Evolutionary conservation across 2,888 invertebrate genomes (phyloP).

Genomic region (Lacanobia wlatinum): DNA sequence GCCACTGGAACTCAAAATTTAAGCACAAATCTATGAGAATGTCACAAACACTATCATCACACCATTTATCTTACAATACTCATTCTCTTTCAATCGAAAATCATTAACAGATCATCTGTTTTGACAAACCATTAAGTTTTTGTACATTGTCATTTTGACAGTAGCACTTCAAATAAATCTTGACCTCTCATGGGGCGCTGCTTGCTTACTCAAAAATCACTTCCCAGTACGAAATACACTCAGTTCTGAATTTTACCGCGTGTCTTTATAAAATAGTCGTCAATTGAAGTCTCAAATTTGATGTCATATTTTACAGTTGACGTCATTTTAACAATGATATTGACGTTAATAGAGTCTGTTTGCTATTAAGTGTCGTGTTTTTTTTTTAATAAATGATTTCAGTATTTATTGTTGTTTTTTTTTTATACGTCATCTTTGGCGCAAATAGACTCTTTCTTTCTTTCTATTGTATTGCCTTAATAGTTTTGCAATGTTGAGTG

Average conservation of each 20-base stretch:
- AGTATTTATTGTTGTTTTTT: neutral
- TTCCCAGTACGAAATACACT: neutral
- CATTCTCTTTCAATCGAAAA: slow-evolving; percentile 76
- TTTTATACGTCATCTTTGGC: too few relatives aligned
- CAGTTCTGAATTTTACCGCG: neutral
- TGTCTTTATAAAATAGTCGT: neutral
- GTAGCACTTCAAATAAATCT: slow-evolving; percentile 56
- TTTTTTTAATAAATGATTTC: slow-evolving; percentile 34
- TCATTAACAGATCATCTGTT: slow-evolving; percentile 88
- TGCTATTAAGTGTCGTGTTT: slow-evolving; percentile 61
- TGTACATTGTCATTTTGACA: slow-evolving; percentile 73
- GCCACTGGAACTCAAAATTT: slow-evolving; percentile 20
- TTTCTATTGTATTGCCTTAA: neutral
- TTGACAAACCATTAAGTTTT: slow-evolving; percentile 88
- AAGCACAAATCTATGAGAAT: slow-evolving; percentile 74
- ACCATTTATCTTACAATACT: slow-evolving; percentile 79
- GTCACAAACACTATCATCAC: slow-evolving; percentile 77
- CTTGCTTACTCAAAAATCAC: neutral
- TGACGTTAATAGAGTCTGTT: slow-evolving; percentile 75
- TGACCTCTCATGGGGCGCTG: slow-evolving; percentile 53
- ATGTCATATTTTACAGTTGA: slow-evolving; percentile 82
- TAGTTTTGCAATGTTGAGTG: slow-evolving; percentile 37
- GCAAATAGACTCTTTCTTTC: too few relatives aligned
- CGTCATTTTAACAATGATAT: slow-evolving; percentile 81
- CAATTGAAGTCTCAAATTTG: slow-evolving; percentile 15